Conservation (phyloP, 2,888 invertebrate species). For the Drosophila pseudotalamancana region DNA sequence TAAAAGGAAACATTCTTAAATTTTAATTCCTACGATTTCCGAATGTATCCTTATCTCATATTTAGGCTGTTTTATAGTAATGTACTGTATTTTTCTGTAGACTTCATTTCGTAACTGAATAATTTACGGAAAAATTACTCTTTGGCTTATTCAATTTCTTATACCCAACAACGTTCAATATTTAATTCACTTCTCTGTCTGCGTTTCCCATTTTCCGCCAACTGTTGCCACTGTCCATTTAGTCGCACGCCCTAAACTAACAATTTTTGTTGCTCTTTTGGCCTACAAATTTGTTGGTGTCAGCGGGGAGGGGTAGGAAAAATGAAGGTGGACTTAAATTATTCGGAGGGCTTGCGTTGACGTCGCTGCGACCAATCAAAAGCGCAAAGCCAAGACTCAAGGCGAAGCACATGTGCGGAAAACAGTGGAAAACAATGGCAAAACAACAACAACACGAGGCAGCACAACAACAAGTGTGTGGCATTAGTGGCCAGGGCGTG, state of each 20-base stretch:
- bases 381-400: slow-evolving; percentile 22
- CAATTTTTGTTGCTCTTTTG: slow-evolving; percentile 56
- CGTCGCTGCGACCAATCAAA: slow-evolving; percentile 61
- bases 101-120: too few species aligned
- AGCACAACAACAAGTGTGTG: slow-evolving; percentile 43
- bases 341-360: slow-evolving; percentile 61
- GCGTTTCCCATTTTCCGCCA: too few species aligned
- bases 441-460: slow-evolving; percentile 23
- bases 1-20: too few species aligned
- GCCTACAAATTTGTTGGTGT: slow-evolving; percentile 39
- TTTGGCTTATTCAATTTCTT: too few species aligned
- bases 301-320: neutral
- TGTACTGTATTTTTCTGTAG: too few species aligned
- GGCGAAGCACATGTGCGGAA: slow-evolving; percentile 9
- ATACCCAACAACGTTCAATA: too few species aligned
- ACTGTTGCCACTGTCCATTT: slow-evolving; percentile 23
- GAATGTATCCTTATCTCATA: too few species aligned
- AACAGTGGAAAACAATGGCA: slow-evolving; percentile 14
- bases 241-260: slow-evolving; percentile 21
- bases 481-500: slow-evolving; percentile 47
- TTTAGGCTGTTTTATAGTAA: too few species aligned
- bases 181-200: too few species aligned
- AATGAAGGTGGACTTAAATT: slow-evolving; percentile 52
- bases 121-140: too few species aligned
- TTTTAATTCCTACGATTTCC: too few species aligned